A percentile compares a stretch with the other conserved stretches of the same genome.
Evolutionary conservation across 2,888 invertebrate genomes (phyloP).

Genomic region (Trisateles emortualis): DNA sequence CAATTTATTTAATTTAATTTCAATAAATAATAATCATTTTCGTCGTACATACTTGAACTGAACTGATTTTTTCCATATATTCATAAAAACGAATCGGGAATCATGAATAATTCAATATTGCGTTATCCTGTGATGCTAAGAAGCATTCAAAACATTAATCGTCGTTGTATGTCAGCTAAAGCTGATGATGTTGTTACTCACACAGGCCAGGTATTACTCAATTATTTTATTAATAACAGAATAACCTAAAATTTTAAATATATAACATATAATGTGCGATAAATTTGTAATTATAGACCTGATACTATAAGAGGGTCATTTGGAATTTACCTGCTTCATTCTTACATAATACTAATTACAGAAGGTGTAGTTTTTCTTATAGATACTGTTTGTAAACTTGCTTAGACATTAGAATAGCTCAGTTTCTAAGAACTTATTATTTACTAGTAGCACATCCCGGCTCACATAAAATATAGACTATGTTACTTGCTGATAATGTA

Average conservation of each 20-base stretch:
- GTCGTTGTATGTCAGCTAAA: conserved; percentile 63
- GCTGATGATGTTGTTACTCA: conserved; percentile 68
- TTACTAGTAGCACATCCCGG: too few relatives aligned
- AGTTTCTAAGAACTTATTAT: too few relatives aligned
- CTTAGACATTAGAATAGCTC: too few relatives aligned
- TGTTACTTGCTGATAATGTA: too few relatives aligned
- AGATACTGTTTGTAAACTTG: too few relatives aligned
- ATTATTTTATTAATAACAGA: conserved; percentile 1
- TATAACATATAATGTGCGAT: not conserved
- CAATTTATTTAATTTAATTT: too few relatives aligned
- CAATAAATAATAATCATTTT: too few relatives aligned
- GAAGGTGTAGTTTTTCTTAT: not conserved
- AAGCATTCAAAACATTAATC: conserved; percentile 34
- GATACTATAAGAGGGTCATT: not conserved
- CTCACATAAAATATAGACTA: too few relatives aligned
- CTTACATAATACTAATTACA: not conserved
- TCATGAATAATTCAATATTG: conserved; percentile 48
- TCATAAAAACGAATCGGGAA: not conserved
- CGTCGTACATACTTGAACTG: too few relatives aligned
- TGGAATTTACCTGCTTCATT: not conserved
- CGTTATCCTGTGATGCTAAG: conserved; percentile 39
- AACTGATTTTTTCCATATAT: too few relatives aligned
- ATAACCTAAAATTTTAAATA: not conserved
- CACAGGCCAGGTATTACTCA: conserved; percentile 72
- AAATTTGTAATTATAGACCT: not conserved